A percentile compares a stretch with the other conserved stretches of the same genome.
Evolutionary conservation across 2,888 invertebrate species (phyloP).

Genomic region (Hipparchia semele): DNA sequence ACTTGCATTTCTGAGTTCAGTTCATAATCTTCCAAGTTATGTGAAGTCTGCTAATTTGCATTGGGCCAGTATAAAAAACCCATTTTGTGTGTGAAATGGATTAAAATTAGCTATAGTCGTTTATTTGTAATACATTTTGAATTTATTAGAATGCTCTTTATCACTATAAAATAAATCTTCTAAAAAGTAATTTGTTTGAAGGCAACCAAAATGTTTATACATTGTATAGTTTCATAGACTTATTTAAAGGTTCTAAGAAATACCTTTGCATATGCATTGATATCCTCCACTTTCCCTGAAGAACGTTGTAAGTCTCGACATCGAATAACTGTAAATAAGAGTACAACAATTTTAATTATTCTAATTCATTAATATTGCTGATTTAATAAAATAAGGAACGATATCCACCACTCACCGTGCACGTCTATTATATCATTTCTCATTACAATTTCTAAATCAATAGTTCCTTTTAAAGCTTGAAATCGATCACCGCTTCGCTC

Average conservation of each 20-base stretch:
- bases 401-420: conserved; percentile 86
- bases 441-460: conserved; percentile 85
- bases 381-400: conserved; percentile 48
- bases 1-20: no score
- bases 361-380: conserved; percentile 15
- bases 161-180: background rate
- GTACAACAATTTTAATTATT: conserved; percentile 22
- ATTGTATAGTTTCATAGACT: no score
- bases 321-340: conserved; percentile 85
- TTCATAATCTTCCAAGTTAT: no score
- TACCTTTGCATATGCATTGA: conserved; percentile 93
- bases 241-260: background rate
- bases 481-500: conserved; percentile 68
- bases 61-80: no score
- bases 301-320: conserved; percentile 88
- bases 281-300: conserved; percentile 84
- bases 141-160: background rate
- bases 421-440: conserved; percentile 85
- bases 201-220: no score
- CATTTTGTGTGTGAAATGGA: background rate
- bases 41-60: no score
- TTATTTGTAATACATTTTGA: no score
- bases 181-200: background rate
- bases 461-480: conserved; percentile 79
- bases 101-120: background rate